Conservation (phyloP, 2,113 vertebrate genomes). For the Scartelaos histophorus region DNA sequence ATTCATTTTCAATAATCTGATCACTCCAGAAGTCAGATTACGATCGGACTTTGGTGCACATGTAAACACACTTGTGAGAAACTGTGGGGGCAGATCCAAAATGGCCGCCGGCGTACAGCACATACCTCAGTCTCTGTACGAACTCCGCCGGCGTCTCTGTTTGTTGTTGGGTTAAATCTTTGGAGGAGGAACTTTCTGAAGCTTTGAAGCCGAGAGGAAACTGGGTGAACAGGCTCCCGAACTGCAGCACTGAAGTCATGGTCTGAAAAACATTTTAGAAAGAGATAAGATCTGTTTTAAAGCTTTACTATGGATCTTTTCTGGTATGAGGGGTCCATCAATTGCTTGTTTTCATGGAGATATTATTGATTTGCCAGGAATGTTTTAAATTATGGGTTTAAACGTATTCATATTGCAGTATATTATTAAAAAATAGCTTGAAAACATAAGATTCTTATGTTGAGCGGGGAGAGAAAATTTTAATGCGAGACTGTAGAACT, state of each 20-base stretch:
- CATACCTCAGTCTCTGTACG: slow-evolving; percentile 58
- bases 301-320: too few species aligned
- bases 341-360: too few species aligned
- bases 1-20: too few species aligned
- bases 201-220: slow-evolving; percentile 49
- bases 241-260: slow-evolving; percentile 57
- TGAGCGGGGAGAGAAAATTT: not conserved
- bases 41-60: too few species aligned
- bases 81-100: not conserved
- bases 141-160: slow-evolving; percentile 58
- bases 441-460: too few species aligned
- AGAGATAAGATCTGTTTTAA: not conserved
- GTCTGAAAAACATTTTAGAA: slow-evolving; percentile 8
- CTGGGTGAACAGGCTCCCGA: slow-evolving; percentile 60
- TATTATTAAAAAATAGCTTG: too few species aligned
- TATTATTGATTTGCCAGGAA: too few species aligned
- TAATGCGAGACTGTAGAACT: too few species aligned
- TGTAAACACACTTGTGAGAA: not conserved
- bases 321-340: too few species aligned
- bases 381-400: too few species aligned
- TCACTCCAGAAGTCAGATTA: too few species aligned
- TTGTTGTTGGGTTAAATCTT: slow-evolving; percentile 21
- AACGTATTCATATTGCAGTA: too few species aligned
- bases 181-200: slow-evolving; percentile 26
- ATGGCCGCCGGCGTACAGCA: not conserved